Conservation (phyloP, 2,888 invertebrate genomes). For the Alloscopus bannaensis region DNA sequence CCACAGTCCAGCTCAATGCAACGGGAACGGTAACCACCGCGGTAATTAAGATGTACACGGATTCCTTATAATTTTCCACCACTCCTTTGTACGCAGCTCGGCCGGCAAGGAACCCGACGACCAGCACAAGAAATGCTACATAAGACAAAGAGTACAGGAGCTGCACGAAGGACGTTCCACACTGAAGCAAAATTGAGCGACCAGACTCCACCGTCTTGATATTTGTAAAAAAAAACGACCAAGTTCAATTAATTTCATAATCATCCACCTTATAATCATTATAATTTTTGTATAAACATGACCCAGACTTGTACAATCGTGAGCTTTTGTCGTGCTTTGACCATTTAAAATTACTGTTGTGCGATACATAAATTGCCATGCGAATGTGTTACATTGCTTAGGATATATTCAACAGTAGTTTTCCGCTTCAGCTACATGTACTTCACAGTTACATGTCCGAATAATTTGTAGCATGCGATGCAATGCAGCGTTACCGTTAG, state of each 20-base stretch:
- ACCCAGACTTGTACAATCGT: background rate
- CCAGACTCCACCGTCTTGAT: slow-evolving; percentile 56
- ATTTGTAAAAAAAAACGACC: background rate
- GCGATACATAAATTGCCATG: too few species aligned
- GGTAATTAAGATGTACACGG: slow-evolving; percentile 92
- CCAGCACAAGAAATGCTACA: slow-evolving; percentile 88
- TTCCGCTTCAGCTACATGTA: too few species aligned
- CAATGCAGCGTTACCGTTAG: too few species aligned
- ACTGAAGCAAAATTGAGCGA: slow-evolving; percentile 60
- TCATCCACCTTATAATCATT: too few species aligned
- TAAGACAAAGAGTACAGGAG: slow-evolving; percentile 87
- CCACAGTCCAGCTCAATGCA: slow-evolving; percentile 90
- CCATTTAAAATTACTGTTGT: too few species aligned
- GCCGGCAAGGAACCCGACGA: slow-evolving; percentile 89
- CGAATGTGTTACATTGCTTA: too few species aligned
- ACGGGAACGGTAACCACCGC: slow-evolving; percentile 91
- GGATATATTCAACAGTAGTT: too few species aligned
- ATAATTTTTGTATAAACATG: background rate
- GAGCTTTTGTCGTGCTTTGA: too few species aligned
- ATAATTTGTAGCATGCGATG: too few species aligned
- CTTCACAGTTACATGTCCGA: too few species aligned
- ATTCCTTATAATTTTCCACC: slow-evolving; percentile 94
- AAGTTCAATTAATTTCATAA: too few species aligned
- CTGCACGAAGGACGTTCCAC: slow-evolving; percentile 74
- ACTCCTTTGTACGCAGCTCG: slow-evolving; percentile 84